Base-by-base conservation (phyloP, 2,888 invertebrate genomes). In the Scaptomyza flava region DNA sequence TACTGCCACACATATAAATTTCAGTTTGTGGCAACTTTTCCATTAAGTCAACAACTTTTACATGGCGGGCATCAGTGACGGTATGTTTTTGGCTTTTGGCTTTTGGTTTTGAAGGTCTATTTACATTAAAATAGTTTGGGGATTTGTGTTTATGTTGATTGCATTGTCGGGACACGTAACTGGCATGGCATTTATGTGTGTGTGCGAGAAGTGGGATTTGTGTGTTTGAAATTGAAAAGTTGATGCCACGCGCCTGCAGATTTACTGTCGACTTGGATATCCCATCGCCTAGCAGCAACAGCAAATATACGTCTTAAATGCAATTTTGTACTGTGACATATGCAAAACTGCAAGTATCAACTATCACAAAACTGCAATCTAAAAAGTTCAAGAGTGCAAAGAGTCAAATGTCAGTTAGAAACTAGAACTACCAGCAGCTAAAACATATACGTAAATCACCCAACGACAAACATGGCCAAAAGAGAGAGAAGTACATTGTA, bases 81-180 rank as follows among this genome's bases (percentile, higher is more conserved):
- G 43, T 45, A 4, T 17, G 6, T 17, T 41, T 41, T 41, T 38
- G 48, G 59, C 46, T 60, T 51, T 27, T 38, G 38, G 61, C 48
- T 52, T 45, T 41, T 38, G 58, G 57, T 51, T 74, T 74, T 68
- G 72, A 72, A 34, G 14, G 72, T 72, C 68, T 64, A 80, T 72
- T 65, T 64, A 80, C 88, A 86, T 87, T 81, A 85, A 85, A 81
- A 84, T 87, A 86, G 84, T 84, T 86, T 87, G 68, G 81, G 87
- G 88, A 87, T 87, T 86, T 87, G 78, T 86, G 87, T 87, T 83
- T 84, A 86, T 86, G 86, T 77, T 84, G 88, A 87, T 84, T 87
- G 84, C 84, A 78, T 82, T 87, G 80, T 87, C 76, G 69, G 51
- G 56, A 67, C 69, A 79, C 51, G 65, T 79, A 75, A 70, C 69